Evolutionary conservation across 2,888 invertebrate genomes (phyloP).

Genomic region (Stenodera caucasica): DNA sequence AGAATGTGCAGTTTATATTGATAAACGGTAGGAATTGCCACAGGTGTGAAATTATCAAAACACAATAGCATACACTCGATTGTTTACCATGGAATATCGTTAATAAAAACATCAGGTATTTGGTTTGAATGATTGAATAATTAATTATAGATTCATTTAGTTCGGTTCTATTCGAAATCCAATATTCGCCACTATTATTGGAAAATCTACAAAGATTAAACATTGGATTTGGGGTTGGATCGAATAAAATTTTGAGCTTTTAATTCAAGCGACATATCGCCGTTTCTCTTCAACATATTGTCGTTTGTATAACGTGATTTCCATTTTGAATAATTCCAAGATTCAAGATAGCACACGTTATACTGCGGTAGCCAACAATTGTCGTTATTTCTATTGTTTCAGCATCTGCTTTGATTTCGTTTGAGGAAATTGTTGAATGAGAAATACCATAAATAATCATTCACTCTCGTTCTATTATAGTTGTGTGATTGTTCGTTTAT

Average conservation of each 20-base stretch:
- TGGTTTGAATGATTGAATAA: not conserved
- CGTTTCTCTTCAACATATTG: no score
- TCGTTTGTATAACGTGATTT: no score
- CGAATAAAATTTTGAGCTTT: no score
- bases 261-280: no score
- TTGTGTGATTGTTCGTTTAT: not conserved
- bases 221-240: no score
- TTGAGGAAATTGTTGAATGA: constrained; percentile 10
- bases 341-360: constrained; percentile 37
- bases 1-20: not conserved
- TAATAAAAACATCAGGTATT: not conserved
- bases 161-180: no score
- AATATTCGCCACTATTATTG: no score
- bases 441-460: constrained; percentile 40
- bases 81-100: not conserved
- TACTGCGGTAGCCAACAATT: constrained; percentile 33
- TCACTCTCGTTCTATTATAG: not conserved
- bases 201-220: no score
- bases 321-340: not conserved
- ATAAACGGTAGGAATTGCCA: not conserved
- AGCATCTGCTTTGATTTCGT: constrained; percentile 38
- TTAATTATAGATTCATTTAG: no score
- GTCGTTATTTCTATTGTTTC: constrained; percentile 38
- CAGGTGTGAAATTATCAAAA: not conserved
- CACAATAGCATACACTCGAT: not conserved